Evolutionary conservation across 2,113 vertebrate species (phyloP).

Genomic region (Pelvicachromis taeniatus): DNA sequence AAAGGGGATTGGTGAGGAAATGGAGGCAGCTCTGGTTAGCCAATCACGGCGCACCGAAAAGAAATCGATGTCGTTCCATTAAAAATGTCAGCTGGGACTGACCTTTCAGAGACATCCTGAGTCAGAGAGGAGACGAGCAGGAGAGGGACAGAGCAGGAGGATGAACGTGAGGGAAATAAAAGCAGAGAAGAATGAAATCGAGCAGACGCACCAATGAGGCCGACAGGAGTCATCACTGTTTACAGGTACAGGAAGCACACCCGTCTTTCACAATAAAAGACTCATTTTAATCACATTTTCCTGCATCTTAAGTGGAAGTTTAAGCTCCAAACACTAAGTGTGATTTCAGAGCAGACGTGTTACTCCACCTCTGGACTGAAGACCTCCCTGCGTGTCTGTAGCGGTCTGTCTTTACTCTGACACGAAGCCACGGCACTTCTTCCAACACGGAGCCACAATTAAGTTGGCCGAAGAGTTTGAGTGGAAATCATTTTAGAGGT

Average conservation of each 20-base stretch:
- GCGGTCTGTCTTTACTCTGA: not conserved
- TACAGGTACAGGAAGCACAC: not conserved
- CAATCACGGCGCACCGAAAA: conserved; percentile 46
- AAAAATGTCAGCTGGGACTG: conserved; percentile 73
- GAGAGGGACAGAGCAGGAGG: not conserved
- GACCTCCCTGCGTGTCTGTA: not conserved
- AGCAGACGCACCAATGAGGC: not conserved
- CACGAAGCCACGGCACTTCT: not conserved
- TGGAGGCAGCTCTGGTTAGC: conserved; percentile 41
- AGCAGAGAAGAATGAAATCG: not conserved
- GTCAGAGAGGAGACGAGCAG: conserved; percentile 27
- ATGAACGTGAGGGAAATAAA: conserved; percentile 9
- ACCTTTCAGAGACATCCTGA: conserved; percentile 70
- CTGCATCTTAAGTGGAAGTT: not conserved
- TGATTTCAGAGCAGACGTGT: not conserved
- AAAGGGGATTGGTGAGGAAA: conserved; percentile 59
- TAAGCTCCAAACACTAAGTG: too few relatives aligned
- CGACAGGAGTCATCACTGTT: not conserved
- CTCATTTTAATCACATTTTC: not conserved
- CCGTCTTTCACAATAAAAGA: not conserved
- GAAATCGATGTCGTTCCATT: conserved; percentile 69
- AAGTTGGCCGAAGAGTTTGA: conserved; percentile 30
- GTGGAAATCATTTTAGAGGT: conserved; percentile 48
- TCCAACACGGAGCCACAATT: conserved; percentile 1
- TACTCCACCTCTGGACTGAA: not conserved